Percentiles rank a stretch among this genome's conserved stretches.
Conservation (phyloP, 2,888 invertebrate genomes). For the Schizaphis graminum region DNA sequence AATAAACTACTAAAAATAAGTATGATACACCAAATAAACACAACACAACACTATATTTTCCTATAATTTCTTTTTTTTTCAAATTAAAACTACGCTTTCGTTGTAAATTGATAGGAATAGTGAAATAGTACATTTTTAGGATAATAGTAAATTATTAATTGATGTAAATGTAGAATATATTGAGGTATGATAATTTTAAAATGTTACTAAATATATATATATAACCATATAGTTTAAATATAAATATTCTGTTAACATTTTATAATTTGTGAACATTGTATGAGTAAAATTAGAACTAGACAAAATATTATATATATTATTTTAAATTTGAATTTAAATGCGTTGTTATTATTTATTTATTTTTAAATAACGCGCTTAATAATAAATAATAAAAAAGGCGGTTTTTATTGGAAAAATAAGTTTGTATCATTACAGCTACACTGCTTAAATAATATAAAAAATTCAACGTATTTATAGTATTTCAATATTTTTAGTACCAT, state of each 20-base stretch:
- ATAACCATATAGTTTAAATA: not conserved
- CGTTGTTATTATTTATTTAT: not conserved
- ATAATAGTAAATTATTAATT: not conserved
- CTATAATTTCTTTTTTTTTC: not conserved
- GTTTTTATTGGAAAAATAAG: not conserved
- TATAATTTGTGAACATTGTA: not conserved
- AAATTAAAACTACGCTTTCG: not conserved
- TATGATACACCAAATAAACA: not conserved
- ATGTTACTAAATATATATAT: not conserved
- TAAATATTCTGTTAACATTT: not conserved
- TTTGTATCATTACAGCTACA: not conserved
- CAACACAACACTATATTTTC: not conserved
- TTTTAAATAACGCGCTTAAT: not conserved
- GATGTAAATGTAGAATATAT: not conserved
- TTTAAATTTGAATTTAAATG: not conserved
- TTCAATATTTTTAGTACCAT: not conserved
- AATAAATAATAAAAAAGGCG: not conserved
- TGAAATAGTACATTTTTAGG: not conserved
- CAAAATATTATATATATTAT: not conserved
- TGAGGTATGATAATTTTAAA: not conserved
- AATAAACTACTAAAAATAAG: not conserved
- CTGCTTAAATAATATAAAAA: not conserved
- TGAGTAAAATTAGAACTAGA: not conserved
- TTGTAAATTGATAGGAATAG: too few relatives aligned
- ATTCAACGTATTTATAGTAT: not conserved